phyloP scores from a whole-genome alignment of 1,140 invertebrate genomes.

The Megalopta genalis region DNA sequence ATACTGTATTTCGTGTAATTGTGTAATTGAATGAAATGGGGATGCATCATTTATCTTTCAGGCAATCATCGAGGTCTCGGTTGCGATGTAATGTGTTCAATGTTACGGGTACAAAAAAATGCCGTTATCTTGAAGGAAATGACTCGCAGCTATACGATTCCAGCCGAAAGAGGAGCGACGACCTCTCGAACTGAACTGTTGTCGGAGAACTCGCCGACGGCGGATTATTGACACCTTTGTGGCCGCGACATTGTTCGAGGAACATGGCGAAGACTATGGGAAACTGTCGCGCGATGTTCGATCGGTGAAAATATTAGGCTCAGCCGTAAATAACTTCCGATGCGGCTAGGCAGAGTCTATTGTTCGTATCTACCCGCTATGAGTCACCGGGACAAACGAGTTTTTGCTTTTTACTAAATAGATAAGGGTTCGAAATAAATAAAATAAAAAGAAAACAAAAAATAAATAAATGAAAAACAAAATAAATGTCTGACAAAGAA shows the following conservation, averaged over 20 bases:
- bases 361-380: no score
- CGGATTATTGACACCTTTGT: background rate
- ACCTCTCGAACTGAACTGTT: background rate
- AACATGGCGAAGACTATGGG: background rate
- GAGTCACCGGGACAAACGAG: no score
- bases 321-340: no score
- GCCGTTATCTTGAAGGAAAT: constrained; percentile 9
- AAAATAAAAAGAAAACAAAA: no score
- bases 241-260: background rate
- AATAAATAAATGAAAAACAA: no score
- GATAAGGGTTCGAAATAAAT: no score
- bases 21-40: background rate
- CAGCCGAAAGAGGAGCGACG: background rate
- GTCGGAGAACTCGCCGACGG: background rate
- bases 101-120: background rate
- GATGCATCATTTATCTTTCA: background rate
- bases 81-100: background rate
- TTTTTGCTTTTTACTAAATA: no score
- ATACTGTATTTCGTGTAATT: background rate
- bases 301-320: no score
- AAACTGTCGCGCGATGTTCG: background rate
- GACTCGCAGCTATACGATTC: background rate
- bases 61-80: background rate
- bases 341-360: no score
- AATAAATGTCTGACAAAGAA: no score